Conservation (phyloP, 2,888 invertebrate genomes). For the Malacosoma neustria region DNA sequence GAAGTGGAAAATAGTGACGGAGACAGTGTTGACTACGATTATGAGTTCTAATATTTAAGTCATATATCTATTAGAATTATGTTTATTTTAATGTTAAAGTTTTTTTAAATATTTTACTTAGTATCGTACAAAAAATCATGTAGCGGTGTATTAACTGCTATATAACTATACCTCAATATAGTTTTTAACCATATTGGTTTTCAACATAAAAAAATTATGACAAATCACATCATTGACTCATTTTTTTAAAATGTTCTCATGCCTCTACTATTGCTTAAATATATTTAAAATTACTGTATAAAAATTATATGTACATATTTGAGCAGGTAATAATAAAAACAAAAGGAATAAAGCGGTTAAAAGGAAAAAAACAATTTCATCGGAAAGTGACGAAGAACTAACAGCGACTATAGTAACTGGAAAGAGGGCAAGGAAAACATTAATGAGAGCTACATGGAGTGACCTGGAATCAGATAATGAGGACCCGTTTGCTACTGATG, state of each 20-base stretch:
- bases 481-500: slow-evolving; percentile 65
- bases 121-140: background rate
- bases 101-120: too few species aligned
- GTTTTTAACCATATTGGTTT: slow-evolving; percentile 10
- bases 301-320: too few species aligned
- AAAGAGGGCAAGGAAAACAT: slow-evolving; percentile 35
- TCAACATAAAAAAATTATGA: too few species aligned
- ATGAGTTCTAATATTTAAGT: slow-evolving; percentile 42
- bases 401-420: slow-evolving; percentile 30
- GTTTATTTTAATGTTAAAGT: background rate
- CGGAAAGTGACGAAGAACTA: background rate
- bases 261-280: too few species aligned
- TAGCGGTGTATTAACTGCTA: background rate
- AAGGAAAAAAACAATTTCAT: slow-evolving; percentile 16
- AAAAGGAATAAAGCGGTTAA: slow-evolving; percentile 16
- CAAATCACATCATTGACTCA: too few species aligned
- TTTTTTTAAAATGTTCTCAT: too few species aligned
- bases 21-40: slow-evolving; percentile 61
- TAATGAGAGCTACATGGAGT: slow-evolving; percentile 23
- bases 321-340: slow-evolving; percentile 16
- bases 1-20: slow-evolving; percentile 53
- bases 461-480: slow-evolving; percentile 42
- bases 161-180: too few species aligned
- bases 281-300: too few species aligned
- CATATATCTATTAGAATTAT: background rate